Evolutionary conservation across 2,888 invertebrate genomes (phyloP).

Genomic region (Salticus scenicus): DNA sequence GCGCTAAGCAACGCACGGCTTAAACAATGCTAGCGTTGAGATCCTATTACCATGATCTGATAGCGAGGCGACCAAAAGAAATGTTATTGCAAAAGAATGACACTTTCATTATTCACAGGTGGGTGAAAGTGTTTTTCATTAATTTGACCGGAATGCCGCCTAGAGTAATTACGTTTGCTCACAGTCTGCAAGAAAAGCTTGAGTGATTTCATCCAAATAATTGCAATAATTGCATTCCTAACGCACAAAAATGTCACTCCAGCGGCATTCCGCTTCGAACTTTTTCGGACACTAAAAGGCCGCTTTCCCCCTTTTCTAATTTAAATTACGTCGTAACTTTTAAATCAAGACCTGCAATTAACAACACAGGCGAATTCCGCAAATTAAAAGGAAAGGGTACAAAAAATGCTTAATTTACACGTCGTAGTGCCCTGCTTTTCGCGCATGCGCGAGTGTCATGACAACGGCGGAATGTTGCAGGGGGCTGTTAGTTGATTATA

Average conservation of each 20-base stretch:
- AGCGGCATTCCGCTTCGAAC: conserved; percentile 37
- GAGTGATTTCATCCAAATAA: conserved; percentile 69
- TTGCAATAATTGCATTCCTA: conserved; percentile 68
- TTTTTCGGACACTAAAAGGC: conserved; percentile 57
- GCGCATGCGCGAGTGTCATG: conserved; percentile 57
- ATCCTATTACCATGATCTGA: not conserved
- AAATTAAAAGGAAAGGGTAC: conserved; percentile 50
- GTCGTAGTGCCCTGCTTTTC: conserved; percentile 9
- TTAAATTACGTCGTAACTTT: conserved; percentile 68
- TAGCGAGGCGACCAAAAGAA: not conserved
- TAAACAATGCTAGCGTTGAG: not conserved
- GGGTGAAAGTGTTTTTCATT: conserved; percentile 19
- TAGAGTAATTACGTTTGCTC: conserved; percentile 52
- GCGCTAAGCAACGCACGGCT: not conserved
- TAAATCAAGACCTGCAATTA: conserved; percentile 69
- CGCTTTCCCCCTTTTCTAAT: conserved; percentile 39
- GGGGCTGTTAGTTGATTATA: conserved; percentile 51
- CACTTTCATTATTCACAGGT: conserved; percentile 14
- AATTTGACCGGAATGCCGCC: conserved; percentile 17
- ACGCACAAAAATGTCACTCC: conserved; percentile 51
- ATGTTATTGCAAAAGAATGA: conserved; percentile 17
- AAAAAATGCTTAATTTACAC: conserved; percentile 60
- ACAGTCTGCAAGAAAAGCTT: conserved; percentile 29
- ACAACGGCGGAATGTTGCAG: conserved; percentile 52
- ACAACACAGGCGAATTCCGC: conserved; percentile 63